phyloP scores from a whole-genome alignment of 2,113 vertebrate species.

The Ivindomyrus marchei region DNA sequence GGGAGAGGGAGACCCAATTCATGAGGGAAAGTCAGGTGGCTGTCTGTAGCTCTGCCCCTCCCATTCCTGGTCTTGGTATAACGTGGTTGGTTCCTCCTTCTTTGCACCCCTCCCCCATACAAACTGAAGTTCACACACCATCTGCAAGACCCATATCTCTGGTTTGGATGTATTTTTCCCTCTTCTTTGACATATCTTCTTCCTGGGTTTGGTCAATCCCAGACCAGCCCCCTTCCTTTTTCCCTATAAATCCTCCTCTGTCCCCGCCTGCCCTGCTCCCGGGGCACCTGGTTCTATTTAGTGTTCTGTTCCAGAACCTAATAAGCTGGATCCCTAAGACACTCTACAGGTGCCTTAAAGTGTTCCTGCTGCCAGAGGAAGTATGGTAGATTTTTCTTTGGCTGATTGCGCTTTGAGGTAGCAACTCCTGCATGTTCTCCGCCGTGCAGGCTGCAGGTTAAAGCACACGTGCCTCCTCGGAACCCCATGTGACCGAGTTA shows the following conservation, averaged over 20 bases:
- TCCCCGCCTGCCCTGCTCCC: background rate
- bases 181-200: background rate
- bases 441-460: background rate
- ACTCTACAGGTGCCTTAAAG: background rate
- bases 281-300: background rate
- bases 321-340: background rate
- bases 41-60: background rate
- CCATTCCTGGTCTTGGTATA: background rate
- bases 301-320: background rate
- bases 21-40: background rate
- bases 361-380: background rate
- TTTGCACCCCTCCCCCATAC: background rate
- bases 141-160: background rate
- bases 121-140: background rate
- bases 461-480: background rate
- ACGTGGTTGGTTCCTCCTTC: background rate
- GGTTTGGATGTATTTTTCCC: background rate
- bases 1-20: background rate
- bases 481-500: background rate
- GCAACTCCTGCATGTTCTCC: background rate
- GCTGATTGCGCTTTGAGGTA: background rate
- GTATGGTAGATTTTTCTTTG: background rate
- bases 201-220: background rate
- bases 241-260: background rate
- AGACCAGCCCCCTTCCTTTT: background rate